Base-by-base conservation (phyloP, 2,797 vertebrate genomes). In the Thamnophis elegans region DNA sequence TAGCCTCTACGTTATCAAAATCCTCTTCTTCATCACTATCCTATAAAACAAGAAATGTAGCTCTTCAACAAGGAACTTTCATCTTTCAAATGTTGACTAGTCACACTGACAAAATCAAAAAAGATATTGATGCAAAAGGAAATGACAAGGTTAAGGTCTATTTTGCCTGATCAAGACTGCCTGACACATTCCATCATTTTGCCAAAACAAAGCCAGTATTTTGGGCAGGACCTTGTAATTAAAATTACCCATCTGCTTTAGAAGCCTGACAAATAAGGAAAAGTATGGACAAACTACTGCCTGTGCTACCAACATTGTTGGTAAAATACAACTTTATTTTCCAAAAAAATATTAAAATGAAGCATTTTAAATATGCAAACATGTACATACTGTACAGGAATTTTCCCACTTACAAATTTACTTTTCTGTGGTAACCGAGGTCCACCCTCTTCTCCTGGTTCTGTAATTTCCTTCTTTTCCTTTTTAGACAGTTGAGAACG, bases 371-470 rank as follows among this genome's bases (percentile, higher is more conserved):
- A 53, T 91, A 89, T 85, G 11, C 9, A n/a, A 95, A 89, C 55
- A 86, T 12, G 85, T 8, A 5, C 65, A 47, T 51, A n/a, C n/a
- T 89, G 14, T 18, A 26, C 54, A 55, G 28, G 93, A 94, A 65
- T 10, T 2, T 22, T 60, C 42, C 62, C 90, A 97, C 99, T 99
- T 98, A 99, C 99, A 98, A 99, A 99, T 98, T 99, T 99, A 96
- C 99, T 99, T 97, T 98, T 99, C 97, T 99, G 99, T 82, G 99
- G 99, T 90, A 99, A 94, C 54, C 98, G 98, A 91, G 99, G 98
- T 42, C 98, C 99, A 93, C 98, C 98, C 26, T 97, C 98, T 94
- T 98, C 98, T 88, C 98, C 98, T 59, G 96, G 94, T 59, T 98
- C 97, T 3, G 98, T 98, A 6, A 95, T 97, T 94, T 98, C 97